Evolutionary conservation across 2,888 invertebrate genomes (phyloP).

Genomic region (Beris morrisii): DNA sequence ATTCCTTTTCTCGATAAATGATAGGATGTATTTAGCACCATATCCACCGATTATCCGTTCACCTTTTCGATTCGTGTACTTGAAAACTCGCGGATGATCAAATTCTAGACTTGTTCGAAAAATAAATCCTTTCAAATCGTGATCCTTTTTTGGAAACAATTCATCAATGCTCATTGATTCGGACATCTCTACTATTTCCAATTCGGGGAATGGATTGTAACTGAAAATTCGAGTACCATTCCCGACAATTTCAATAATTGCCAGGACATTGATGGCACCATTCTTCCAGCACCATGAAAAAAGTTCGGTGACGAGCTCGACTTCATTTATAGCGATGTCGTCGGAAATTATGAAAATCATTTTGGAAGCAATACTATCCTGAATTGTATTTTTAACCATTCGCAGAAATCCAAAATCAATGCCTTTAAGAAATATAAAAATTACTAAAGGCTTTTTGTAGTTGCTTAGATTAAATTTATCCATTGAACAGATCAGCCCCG

Average conservation of each 20-base stretch:
- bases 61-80: conserved; percentile 2
- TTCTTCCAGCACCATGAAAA: conserved; percentile 12
- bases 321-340: not conserved
- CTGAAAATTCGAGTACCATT: not conserved
- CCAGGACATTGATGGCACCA: not conserved
- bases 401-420: too few relatives aligned
- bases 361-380: too few relatives aligned
- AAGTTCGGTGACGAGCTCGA: not conserved
- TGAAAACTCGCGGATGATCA: conserved; percentile 6
- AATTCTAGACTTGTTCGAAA: not conserved
- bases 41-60: conserved; percentile 5
- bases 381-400: too few relatives aligned
- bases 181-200: not conserved
- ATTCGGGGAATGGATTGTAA: conserved; percentile 15
- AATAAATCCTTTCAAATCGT: conserved; percentile 5
- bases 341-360: not conserved
- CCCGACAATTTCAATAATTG: not conserved
- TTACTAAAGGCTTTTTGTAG: too few relatives aligned
- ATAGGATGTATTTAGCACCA: not conserved
- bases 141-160: not conserved
- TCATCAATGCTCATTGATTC: not conserved
- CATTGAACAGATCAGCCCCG: too few relatives aligned
- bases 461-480: too few relatives aligned
- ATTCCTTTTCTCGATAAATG: not conserved
- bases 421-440: too few relatives aligned